Percentiles rank a stretch among this genome's conserved stretches.
phyloP scores from a whole-genome alignment of 2,797 vertebrate genomes.

The Tenualosa thibaudeaui region DNA sequence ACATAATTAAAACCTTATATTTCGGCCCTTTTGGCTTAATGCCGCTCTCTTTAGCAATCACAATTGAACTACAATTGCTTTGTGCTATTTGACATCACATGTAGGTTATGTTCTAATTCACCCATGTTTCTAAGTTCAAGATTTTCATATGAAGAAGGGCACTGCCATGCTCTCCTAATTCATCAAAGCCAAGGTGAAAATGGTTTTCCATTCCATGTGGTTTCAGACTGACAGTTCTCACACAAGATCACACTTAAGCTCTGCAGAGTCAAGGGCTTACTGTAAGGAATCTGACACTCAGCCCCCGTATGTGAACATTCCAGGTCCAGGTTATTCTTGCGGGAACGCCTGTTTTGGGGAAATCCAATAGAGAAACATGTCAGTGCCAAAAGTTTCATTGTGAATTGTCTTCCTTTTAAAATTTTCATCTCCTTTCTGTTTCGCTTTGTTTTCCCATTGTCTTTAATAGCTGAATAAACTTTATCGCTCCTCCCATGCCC shows the following conservation, averaged over 20 bases:
- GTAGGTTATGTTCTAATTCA: too few relatives aligned
- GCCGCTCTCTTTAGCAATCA: too few relatives aligned
- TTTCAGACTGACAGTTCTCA: not conserved
- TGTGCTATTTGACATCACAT: too few relatives aligned
- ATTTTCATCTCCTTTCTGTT: slow-evolving; percentile 28
- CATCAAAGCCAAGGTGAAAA: not conserved
- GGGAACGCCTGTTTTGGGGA: not conserved
- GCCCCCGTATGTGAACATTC: not conserved
- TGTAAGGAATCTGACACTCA: not conserved
- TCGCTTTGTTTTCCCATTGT: not conserved
- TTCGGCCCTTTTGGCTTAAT: too few relatives aligned
- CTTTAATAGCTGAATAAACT: slow-evolving; percentile 18
- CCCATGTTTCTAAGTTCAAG: too few relatives aligned
- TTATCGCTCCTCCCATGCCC: slow-evolving; percentile 34
- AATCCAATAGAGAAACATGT: not conserved
- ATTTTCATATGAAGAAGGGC: too few relatives aligned
- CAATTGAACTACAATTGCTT: too few relatives aligned
- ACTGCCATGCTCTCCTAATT: too few relatives aligned
- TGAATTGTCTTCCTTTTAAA: slow-evolving; percentile 22
- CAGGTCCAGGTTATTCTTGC: not conserved
- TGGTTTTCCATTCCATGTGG: too few relatives aligned
- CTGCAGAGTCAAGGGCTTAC: not conserved
- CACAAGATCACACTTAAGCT: not conserved
- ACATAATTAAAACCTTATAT: too few relatives aligned
- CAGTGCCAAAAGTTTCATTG: not conserved